These are phyloP conservation scores for Chelonoidis abingdonii DNA, from an alignment of 2,113 vertebrate genomes.

Conservation along the genomic window DNA sequence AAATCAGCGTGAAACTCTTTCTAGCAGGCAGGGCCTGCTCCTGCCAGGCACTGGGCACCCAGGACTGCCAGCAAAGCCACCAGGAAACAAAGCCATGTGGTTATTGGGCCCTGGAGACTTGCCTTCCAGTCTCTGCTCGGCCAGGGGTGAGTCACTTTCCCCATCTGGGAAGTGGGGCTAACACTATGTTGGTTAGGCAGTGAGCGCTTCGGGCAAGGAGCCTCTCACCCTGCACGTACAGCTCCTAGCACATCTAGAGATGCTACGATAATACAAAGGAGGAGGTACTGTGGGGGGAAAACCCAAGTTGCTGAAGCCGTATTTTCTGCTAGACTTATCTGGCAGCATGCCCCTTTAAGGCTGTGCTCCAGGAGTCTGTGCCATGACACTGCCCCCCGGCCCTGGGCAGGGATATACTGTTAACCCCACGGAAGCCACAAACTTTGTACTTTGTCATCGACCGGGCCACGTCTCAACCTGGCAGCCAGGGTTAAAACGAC, in stretches of 20 bases:
- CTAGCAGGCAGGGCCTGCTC: not conserved
- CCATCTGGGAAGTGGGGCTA: not conserved
- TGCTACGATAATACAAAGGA: not conserved
- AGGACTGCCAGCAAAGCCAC: not conserved
- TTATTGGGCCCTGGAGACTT: too few relatives aligned
- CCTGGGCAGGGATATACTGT: not conserved
- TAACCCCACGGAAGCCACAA: not conserved
- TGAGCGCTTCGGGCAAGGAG: too few relatives aligned
- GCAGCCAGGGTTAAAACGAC: not conserved
- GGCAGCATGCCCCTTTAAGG: not conserved
- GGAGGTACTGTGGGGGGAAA: not conserved
- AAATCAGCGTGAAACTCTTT: not conserved
- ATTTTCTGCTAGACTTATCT: not conserved
- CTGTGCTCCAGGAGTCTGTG: not conserved
- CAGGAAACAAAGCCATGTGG: not conserved
- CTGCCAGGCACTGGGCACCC: not conserved
- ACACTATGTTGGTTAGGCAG: not conserved
- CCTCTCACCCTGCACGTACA: not conserved
- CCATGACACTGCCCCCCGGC: fast-evolving
- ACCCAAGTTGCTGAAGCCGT: not conserved
- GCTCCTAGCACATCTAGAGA: not conserved
- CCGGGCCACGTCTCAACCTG: not conserved
- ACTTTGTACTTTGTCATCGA: not conserved
- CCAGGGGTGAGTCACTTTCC: too few relatives aligned
- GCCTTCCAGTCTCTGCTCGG: too few relatives aligned